Percentiles rank a stretch among this genome's conserved stretches.
These are phyloP conservation scores for Takifugu rubripes DNA, from an alignment of 2,797 vertebrate species.

Conservation along the genomic window DNA sequence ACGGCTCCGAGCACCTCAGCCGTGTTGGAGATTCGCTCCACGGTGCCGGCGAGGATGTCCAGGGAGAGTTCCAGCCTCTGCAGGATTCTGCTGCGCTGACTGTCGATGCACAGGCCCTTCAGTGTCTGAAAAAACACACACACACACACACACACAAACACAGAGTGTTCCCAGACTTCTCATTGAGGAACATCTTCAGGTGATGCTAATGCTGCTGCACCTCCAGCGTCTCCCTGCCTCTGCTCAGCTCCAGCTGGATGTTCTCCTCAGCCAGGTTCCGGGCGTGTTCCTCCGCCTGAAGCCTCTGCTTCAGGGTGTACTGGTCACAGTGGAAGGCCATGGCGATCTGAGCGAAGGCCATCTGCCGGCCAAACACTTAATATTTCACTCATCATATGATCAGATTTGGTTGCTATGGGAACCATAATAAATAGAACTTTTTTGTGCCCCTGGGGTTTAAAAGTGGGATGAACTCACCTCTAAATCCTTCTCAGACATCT, in stretches of 20 bases:
- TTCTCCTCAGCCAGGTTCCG: slow-evolving; percentile 83
- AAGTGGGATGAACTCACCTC: slow-evolving; percentile 58
- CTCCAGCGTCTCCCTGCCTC: slow-evolving; percentile 78
- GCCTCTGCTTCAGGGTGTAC: slow-evolving; percentile 76
- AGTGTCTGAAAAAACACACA: slow-evolving; percentile 65
- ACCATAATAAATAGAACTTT: neutral
- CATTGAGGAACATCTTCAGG: neutral
- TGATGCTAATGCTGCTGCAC: slow-evolving; percentile 41
- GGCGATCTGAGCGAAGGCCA: slow-evolving; percentile 68
- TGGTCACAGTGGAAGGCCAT: slow-evolving; percentile 76
- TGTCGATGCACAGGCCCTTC: slow-evolving; percentile 69
- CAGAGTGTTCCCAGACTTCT: neutral
- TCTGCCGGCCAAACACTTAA: slow-evolving; percentile 33
- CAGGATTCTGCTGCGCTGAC: slow-evolving; percentile 65
- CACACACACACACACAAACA: no score
- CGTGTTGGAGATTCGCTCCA: slow-evolving; percentile 74
- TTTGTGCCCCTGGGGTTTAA: neutral
- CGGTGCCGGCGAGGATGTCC: slow-evolving; percentile 72
- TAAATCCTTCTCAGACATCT: slow-evolving; percentile 76
- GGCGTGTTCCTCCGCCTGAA: slow-evolving; percentile 82
- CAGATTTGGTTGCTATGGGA: neutral
- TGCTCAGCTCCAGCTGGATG: slow-evolving; percentile 79
- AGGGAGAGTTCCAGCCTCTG: slow-evolving; percentile 78
- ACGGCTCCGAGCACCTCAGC: slow-evolving; percentile 84
- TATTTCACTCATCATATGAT: neutral